Conservation (phyloP, 53 echinoderm and acorn worm genomes). For the Holothuria scabra region DNA sequence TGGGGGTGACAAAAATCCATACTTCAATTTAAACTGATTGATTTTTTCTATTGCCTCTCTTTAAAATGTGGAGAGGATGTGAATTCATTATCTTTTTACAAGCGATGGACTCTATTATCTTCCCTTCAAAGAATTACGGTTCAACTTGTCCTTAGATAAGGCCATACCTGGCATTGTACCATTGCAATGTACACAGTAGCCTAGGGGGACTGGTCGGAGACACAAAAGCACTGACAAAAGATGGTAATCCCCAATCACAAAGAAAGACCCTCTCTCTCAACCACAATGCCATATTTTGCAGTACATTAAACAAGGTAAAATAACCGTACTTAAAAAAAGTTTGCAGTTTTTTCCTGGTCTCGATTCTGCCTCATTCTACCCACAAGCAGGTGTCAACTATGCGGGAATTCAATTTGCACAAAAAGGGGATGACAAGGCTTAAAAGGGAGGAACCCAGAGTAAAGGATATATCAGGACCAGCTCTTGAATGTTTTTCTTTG, state of each 20-base stretch:
- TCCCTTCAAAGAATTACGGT: slow-evolving; percentile 4
- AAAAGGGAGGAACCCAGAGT: too few species aligned
- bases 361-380: too few species aligned
- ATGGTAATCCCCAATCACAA: slow-evolving; percentile 24
- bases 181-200: slow-evolving; percentile 39
- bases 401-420: too few species aligned
- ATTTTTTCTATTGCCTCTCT: slow-evolving; percentile 33
- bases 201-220: slow-evolving; percentile 24
- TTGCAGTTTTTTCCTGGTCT: too few species aligned
- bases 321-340: slow-evolving; percentile 13
- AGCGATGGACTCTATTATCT: slow-evolving; percentile 38
- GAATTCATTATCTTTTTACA: slow-evolving; percentile 37
- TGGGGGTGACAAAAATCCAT: neutral
- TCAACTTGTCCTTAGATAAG: slow-evolving; percentile 34
- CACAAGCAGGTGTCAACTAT: too few species aligned
- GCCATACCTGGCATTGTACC: slow-evolving; percentile 29
- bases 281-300: slow-evolving; percentile 42
- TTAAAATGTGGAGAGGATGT: slow-evolving; percentile 21
- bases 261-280: slow-evolving; percentile 27
- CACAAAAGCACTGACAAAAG: slow-evolving; percentile 29
- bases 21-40: slow-evolving; percentile 20
- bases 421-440: too few species aligned
- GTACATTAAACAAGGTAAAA: slow-evolving; percentile 46
- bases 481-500: slow-evolving; percentile 29
- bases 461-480: neutral